Conservation (phyloP, 2,797 vertebrate genomes). For the Ptychadena robeensis region DNA sequence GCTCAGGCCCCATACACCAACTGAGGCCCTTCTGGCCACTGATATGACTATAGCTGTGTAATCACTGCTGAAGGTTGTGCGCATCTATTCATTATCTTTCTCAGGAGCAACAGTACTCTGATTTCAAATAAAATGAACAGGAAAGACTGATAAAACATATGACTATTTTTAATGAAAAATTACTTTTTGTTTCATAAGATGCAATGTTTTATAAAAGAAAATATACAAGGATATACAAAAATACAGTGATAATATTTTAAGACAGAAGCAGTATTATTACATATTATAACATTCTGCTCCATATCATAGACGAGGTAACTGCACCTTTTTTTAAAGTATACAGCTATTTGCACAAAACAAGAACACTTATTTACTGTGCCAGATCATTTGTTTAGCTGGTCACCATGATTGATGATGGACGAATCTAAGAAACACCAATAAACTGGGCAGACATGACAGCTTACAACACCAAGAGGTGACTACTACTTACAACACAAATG, state of each 20-base stretch:
- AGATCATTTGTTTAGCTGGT: background rate
- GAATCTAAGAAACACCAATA: background rate
- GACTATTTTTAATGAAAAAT: background rate
- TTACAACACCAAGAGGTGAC: background rate
- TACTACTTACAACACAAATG: background rate
- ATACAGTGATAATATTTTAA: background rate
- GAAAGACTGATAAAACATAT: background rate
- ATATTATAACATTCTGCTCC: background rate
- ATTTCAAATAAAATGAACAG: background rate
- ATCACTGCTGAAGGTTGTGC: no score
- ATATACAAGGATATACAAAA: background rate
- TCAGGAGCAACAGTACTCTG: background rate
- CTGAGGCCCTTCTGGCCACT: no score
- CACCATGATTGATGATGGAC: background rate
- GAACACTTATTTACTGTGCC: background rate
- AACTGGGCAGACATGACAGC: background rate
- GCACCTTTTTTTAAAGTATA: background rate
- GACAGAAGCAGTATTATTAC: background rate
- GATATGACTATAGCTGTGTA: no score
- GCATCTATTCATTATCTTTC: no score
- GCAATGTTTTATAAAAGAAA: background rate
- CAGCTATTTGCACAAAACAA: background rate
- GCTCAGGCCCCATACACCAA: no score
- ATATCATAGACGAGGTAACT: background rate
- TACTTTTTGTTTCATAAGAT: background rate